Evolutionary conservation across 2,888 invertebrate genomes (phyloP).

Genomic region (Diabrotica balteata): DNA sequence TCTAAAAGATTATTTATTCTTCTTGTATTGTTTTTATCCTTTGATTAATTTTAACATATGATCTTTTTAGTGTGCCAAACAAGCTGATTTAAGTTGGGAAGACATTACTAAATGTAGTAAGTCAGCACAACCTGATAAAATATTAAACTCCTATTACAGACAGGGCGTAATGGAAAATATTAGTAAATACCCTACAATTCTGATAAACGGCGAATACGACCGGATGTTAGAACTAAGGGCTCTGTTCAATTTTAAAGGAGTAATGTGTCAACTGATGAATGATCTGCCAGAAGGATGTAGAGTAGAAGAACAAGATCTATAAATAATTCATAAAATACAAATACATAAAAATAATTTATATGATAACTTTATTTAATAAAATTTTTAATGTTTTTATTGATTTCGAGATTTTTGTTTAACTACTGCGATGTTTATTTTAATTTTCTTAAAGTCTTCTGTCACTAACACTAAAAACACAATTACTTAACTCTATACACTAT

Average conservation of each 20-base stretch:
- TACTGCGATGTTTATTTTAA: too few relatives aligned
- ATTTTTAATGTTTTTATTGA: constrained; percentile 16
- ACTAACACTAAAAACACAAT: too few relatives aligned
- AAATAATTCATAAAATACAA: background rate
- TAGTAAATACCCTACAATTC: constrained; percentile 59
- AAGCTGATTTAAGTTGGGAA: constrained; percentile 42
- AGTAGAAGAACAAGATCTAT: background rate
- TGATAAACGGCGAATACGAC: constrained; percentile 54
- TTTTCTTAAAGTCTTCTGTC: too few relatives aligned
- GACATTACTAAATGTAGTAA: constrained; percentile 50
- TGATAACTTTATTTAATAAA: background rate
- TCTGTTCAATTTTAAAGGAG: constrained; percentile 38
- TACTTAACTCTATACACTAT: too few relatives aligned
- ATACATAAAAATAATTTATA: background rate
- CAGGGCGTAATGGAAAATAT: constrained; percentile 45
- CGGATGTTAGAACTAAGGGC: constrained; percentile 33
- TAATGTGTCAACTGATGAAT: constrained; percentile 41
- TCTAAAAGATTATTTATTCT: too few relatives aligned
- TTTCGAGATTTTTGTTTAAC: too few relatives aligned
- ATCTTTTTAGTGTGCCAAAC: constrained; percentile 55
- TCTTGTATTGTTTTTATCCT: too few relatives aligned
- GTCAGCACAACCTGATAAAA: constrained; percentile 48
- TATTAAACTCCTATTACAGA: constrained; percentile 57
- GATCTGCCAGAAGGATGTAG: constrained; percentile 33
- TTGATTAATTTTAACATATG: too few relatives aligned